Evolutionary conservation across 1,140 invertebrate species (phyloP), one percentile per base, ranked within the genome.

Genomic region (Ruditapes philippinarum): DNA sequence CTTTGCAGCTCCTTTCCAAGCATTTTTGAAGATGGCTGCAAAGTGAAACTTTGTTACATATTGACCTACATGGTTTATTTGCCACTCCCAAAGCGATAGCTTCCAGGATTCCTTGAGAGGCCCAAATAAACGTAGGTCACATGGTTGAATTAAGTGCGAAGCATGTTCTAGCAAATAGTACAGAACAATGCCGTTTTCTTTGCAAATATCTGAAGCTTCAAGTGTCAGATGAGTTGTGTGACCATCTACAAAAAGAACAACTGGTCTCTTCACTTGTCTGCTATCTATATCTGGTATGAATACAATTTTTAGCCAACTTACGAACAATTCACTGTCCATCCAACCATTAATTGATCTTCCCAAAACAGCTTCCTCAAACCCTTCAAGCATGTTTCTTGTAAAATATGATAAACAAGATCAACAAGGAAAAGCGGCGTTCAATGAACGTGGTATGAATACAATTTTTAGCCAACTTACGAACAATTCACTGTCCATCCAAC

Each of bases 151-250:
- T 25, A 90, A n/a, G 49, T 87, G 82, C n/a, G 3, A 57, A 11
- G 76, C 57, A 40, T 90, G 76, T 82, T 78, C 42, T 28, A 85
- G 42, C 0, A 90, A 54, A 31, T 76, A 80, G 51, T 90, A 90
- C 28, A 86, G 38, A 51, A 87, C 42, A 1, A 90, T 87, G 1
- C 40, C 62, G 54, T 87, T 90, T 0, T 81, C 65, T 60, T 45
- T 42, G 28, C 78, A 90, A 5, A 90, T 28, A 45, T 54, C 40
- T 22, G n/a, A 70, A 0, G 84, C 76, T 38, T 65, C 49, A n/a
- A 87, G 40, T 22, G 83, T 62, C 54, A 79, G 22, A 57, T 87
- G 76, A 7, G 73, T 90, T 12, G 14, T 51, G 62, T 90, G 89
- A 22, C 83, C 82, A 80, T 90, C 81, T 36, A 90, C 54, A 33